These are phyloP conservation scores for Camponotus fellah DNA, from an alignment of 2,888 invertebrate genomes.

Conservation along the genomic window DNA sequence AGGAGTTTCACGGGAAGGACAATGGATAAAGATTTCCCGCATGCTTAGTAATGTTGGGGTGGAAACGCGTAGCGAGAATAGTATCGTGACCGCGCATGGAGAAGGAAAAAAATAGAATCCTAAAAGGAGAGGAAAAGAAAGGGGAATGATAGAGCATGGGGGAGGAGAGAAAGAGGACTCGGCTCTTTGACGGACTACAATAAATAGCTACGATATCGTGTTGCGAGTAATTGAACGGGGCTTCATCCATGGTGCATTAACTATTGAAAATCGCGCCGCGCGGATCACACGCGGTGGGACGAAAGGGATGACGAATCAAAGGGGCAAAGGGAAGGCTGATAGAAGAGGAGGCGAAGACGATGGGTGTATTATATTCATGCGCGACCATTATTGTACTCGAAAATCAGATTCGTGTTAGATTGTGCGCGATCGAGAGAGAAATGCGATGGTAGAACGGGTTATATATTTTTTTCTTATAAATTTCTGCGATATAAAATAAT, in stretches of 20 bases:
- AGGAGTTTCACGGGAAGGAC: constrained; percentile 44
- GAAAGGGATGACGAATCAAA: constrained; percentile 46
- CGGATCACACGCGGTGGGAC: constrained; percentile 49
- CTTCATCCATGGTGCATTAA: constrained; percentile 80
- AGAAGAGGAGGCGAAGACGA: constrained; percentile 54
- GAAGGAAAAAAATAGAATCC: constrained; percentile 24
- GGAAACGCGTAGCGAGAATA: constrained; percentile 52
- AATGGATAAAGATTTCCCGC: constrained; percentile 50
- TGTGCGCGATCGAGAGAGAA: constrained; percentile 48
- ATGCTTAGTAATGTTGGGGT: constrained; percentile 40
- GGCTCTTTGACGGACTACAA: constrained; percentile 79
- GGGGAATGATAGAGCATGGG: constrained; percentile 38
- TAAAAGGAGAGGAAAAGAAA: constrained; percentile 44
- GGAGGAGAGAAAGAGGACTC: constrained; percentile 36
- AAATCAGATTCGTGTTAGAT: constrained; percentile 49
- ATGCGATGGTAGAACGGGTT: constrained; percentile 5
- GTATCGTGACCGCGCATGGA: constrained; percentile 41
- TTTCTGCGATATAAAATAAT: constrained; percentile 13
- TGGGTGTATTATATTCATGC: constrained; percentile 56
- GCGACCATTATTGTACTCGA: constrained; percentile 71
- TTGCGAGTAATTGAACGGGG: constrained; percentile 83
- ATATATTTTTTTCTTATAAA: background rate
- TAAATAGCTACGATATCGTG: constrained; percentile 83
- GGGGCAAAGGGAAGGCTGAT: constrained; percentile 54
- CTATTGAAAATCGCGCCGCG: constrained; percentile 78